Conservation (phyloP, 2,797 vertebrate species). For the Melanotaenia pygmaea region DNA sequence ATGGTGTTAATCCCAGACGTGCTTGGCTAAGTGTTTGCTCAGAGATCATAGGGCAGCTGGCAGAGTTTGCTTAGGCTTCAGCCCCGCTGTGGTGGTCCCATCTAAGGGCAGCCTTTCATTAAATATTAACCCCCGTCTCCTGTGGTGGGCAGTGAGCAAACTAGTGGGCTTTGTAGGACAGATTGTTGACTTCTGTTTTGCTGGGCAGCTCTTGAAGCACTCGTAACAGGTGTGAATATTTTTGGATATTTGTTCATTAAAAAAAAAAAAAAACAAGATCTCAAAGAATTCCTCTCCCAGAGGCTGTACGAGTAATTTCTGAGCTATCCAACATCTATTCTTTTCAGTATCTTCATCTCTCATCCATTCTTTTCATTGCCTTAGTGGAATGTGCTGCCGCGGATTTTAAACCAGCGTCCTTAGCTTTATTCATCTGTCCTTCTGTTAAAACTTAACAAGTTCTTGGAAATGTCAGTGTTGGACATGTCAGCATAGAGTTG, state of each 20-base stretch:
- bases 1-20: constrained; percentile 56
- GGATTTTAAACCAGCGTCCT: constrained; percentile 43
- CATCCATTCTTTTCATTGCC: constrained; percentile 33
- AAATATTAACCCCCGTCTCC: constrained; percentile 57
- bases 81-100: constrained; percentile 62
- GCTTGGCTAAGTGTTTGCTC: constrained; percentile 65
- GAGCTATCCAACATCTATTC: constrained; percentile 17
- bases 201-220: constrained; percentile 25
- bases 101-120: constrained; percentile 67
- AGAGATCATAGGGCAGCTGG: constrained; percentile 73
- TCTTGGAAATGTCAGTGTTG: constrained; percentile 56
- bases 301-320: constrained; percentile 31
- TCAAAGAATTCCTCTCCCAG: neutral
- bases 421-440: constrained; percentile 45
- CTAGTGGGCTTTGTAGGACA: constrained; percentile 21
- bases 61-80: constrained; percentile 75
- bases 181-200: constrained; percentile 36
- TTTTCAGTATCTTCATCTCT: constrained; percentile 40
- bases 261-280: constrained; percentile 43
- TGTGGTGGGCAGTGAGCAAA: constrained; percentile 38
- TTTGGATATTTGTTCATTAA: constrained; percentile 31
- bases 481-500: constrained; percentile 24
- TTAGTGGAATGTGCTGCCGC: constrained; percentile 61
- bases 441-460: constrained; percentile 32
- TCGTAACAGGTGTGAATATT: constrained; percentile 52